Evolutionary conservation across 2,888 invertebrate genomes (phyloP).

Genomic region (Chrysodeixis includens): DNA sequence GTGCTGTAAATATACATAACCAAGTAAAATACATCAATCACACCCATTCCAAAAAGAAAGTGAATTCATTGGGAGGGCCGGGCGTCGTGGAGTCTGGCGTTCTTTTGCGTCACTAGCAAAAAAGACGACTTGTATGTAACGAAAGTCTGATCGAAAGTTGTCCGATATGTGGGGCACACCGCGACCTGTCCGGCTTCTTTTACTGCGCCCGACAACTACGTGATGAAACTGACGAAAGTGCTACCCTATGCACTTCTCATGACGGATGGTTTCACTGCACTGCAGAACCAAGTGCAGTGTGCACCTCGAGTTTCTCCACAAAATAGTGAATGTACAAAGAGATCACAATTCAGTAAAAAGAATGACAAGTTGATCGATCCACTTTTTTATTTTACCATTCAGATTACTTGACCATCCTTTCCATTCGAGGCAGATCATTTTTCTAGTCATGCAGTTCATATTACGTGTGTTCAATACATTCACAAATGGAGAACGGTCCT

Average conservation of each 20-base stretch:
- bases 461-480: background rate
- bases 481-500: background rate
- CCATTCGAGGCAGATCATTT: background rate
- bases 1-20: constrained; percentile 33
- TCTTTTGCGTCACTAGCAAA: constrained; percentile 73
- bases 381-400: background rate
- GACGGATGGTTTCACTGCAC: constrained; percentile 20
- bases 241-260: constrained; percentile 50
- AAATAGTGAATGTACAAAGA: constrained; percentile 22
- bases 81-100: constrained; percentile 79
- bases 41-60: constrained; percentile 70
- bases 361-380: background rate
- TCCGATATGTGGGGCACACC: constrained; percentile 85
- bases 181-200: constrained; percentile 77
- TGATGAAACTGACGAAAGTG: constrained; percentile 74
- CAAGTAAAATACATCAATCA: constrained; percentile 54
- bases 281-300: constrained; percentile 16
- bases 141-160: constrained; percentile 89
- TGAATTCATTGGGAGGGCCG: constrained; percentile 73
- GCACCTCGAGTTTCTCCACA: constrained; percentile 13
- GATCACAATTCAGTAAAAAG: background rate
- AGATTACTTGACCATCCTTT: background rate
- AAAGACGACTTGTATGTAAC: constrained; percentile 79
- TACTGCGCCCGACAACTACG: constrained; percentile 59
- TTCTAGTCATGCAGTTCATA: background rate